Evolutionary conservation across 1,140 invertebrate species (phyloP), one percentile per base, ranked within the genome.

Genomic region (Drosophila mauritiana): DNA sequence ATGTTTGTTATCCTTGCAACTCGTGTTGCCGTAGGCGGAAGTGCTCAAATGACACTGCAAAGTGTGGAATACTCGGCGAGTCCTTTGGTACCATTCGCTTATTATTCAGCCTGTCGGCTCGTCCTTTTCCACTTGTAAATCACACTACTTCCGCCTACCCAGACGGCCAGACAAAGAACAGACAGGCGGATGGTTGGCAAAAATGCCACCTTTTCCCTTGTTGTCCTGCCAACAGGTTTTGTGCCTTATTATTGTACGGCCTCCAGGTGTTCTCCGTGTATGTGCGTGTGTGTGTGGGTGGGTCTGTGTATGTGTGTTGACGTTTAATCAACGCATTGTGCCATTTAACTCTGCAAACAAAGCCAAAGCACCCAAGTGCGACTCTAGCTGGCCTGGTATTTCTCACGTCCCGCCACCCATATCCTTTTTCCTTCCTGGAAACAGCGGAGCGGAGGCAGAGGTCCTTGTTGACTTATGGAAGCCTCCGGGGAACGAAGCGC

Each of bases 301-400:
- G 55, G 42, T 51, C 12, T 62, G 5, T 22, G 53, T 62, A 31
- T 52, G 58, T 74, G 77, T 77, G 78, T 69, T 65, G 76, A 83
- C 72, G 84, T 89, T 86, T 89, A 86, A 86, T 86, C 79, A 86
- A 86, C 83, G 83, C 82, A 88, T 78, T 86, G 78, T 86, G 58
- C 79, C 70, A 73, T 79, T 89, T 86, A 83, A 77, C 84, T 83
- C 68, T 76, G 81, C 79, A 86, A 86, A 79, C 79, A 80, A 40
- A 61, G 45, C 64, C 64, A 49, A 65, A 80, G 63, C 78, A 54
- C 57, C 78, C 61, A 81, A 56, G 57, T 68, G 78, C 56, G 49
- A 58, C 53, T 51, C 70, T 37, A 56, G 52, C 75, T 31, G 49
- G 53, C 40, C 31, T 52, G 42, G 49, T 36, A 63, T 56, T 54